Evolutionary conservation across 2,888 invertebrate genomes (phyloP), one percentile per base, ranked within the genome.

Genomic region (Tethea ocularis): DNA sequence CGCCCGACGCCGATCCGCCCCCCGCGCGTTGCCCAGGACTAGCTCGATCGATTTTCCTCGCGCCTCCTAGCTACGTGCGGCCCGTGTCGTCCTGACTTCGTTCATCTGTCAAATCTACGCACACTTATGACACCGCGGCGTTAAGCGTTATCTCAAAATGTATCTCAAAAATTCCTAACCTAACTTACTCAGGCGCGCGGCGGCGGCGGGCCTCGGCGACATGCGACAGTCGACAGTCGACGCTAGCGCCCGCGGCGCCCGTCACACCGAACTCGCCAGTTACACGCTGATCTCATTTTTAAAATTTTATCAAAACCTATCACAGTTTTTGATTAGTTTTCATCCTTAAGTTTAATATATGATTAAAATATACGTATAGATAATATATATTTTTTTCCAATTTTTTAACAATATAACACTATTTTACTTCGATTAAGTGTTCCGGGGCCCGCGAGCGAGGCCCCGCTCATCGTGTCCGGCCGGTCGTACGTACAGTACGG

Each of bases 221-320:
- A n/a, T n/a, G n/a, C n/a, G n/a, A n/a, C n/a, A n/a, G n/a, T n/a
- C n/a, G n/a, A n/a, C n/a, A n/a, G n/a, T n/a, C n/a, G 29, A 29
- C 7, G 7, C 8, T 8, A 5, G 2, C 36, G 15, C 36, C 15
- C 75, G 15, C 2, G 15, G 36, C 75, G 72, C 71, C 73, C 78
- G 69, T 74, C 66, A 57, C 63, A 59, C 60, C 53, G 59, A 65
- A 60, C 65, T 59, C 67, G 61, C 70, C 62, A 63, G 62, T 55
- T 56, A 20, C 69, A 71, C 67, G 69, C 64, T 67, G 66, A 61
- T 68, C 67, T 82, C 77, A 86, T 85, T 84, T 88, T 91, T 91
- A 91, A 92, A 92, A 89, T 89, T 91, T 89, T 93, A 92, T 92
- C 92, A 93, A 93, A 93, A 93, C 93, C 91, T 93, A 93, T 93